phyloP scores from a whole-genome alignment of 2,113 vertebrate genomes.

The Bubalus kerabau region DNA sequence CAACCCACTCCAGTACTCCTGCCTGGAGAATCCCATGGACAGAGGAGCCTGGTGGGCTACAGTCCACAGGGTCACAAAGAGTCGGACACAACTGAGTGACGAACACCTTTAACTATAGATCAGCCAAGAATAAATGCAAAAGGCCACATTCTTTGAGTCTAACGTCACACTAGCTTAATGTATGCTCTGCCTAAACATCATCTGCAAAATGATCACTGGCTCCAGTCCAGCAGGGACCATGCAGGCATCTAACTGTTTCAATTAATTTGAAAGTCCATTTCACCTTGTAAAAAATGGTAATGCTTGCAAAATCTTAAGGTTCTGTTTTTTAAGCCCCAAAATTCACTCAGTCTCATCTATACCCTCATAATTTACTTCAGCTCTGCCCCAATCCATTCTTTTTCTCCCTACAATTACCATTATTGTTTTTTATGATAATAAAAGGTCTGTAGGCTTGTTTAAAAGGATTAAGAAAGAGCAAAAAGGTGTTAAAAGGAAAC shows the following conservation, averaged over 20 bases:
- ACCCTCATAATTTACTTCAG: not conserved
- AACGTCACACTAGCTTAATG: not conserved
- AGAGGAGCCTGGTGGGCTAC: not conserved
- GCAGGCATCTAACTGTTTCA: not conserved
- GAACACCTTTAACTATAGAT: not conserved
- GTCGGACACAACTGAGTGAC: accelerated
- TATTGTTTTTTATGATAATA: not conserved
- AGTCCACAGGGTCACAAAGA: not conserved
- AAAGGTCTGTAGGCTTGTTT: not conserved
- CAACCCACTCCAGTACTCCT: not conserved
- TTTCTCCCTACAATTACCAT: not conserved
- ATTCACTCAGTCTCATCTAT: not conserved
- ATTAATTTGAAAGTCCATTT: not conserved
- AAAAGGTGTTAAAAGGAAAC: not conserved
- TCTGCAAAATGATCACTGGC: not conserved
- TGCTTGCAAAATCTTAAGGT: not conserved
- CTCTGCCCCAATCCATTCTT: not conserved
- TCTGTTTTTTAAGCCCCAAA: not conserved
- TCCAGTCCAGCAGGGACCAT: not conserved
- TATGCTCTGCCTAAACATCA: not conserved
- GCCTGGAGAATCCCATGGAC: not conserved
- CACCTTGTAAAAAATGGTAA: not conserved
- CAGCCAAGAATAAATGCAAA: not conserved
- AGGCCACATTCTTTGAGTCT: not conserved
- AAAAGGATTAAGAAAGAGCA: conserved; percentile 8